Conservation (phyloP, 1,140 invertebrate species). For the Drosophila athabasca region DNA sequence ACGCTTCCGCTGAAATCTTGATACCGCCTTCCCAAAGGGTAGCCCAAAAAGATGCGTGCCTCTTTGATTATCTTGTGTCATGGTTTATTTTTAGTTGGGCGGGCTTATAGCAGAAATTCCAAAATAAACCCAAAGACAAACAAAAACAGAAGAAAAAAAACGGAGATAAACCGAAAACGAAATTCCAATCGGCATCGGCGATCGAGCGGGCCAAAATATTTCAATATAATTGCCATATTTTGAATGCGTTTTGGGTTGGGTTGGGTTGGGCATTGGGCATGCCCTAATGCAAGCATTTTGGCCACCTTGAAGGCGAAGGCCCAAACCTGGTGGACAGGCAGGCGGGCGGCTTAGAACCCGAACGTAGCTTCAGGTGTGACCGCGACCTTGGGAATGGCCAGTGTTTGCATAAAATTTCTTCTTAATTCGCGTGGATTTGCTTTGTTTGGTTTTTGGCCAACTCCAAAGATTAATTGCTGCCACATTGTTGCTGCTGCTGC, state of each 20-base stretch:
- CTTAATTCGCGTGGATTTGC: not conserved
- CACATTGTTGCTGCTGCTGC: conserved; percentile 70
- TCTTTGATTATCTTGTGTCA: conserved; percentile 56
- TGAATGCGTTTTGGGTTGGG: conserved; percentile 77
- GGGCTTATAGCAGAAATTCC: conserved; percentile 72
- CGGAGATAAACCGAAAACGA: conserved; percentile 13
- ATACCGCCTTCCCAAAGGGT: conserved; percentile 7
- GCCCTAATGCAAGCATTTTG: conserved; percentile 25
- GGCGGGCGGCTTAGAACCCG: conserved; percentile 50
- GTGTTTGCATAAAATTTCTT: conserved; percentile 57
- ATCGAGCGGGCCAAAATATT: conserved; percentile 38
- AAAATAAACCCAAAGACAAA: conserved; percentile 2
- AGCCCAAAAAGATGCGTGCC: conserved; percentile 33
- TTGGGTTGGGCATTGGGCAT: no score
- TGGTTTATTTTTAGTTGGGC: conserved; percentile 63
- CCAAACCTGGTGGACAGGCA: no score
- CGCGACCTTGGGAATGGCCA: conserved; percentile 26
- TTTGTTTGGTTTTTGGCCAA: conserved; percentile 19
- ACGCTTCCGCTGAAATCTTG: no score
- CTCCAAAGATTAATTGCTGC: conserved; percentile 72
- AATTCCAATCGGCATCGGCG: conserved; percentile 55
- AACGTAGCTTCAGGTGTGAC: conserved; percentile 35
- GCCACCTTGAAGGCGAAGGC: conserved; percentile 53
- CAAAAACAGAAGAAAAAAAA: conserved; percentile 5
- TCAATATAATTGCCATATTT: conserved; percentile 80